A percentile compares a stretch with the other conserved stretches of the same genome.
Conservation (phyloP, 2,113 vertebrate genomes). For the Cnemophilus loriae region DNA sequence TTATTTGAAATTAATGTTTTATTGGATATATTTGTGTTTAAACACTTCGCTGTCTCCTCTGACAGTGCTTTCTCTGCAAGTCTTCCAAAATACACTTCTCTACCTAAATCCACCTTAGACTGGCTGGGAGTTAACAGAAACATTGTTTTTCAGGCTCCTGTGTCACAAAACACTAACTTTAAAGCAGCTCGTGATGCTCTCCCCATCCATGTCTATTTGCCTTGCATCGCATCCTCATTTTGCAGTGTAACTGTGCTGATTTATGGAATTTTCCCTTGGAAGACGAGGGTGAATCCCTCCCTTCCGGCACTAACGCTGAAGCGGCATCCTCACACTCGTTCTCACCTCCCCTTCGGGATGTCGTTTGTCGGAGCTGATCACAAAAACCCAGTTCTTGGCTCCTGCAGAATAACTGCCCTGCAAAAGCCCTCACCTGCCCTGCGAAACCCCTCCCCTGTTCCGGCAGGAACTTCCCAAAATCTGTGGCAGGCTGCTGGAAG, state of each 20-base stretch:
- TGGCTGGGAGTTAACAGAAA: neutral
- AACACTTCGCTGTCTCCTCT: neutral
- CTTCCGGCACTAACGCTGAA: neutral
- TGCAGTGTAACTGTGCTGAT: neutral
- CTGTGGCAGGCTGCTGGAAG: neutral
- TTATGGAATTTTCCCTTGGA: neutral
- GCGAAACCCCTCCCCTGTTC: neutral
- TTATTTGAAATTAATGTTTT: neutral
- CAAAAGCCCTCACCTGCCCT: neutral
- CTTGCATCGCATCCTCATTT: neutral
- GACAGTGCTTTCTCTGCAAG: neutral
- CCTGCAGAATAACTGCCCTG: neutral
- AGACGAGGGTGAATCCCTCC: neutral
- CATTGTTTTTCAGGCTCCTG: neutral
- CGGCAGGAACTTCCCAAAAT: neutral
- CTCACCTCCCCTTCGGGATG: neutral
- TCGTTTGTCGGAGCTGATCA: neutral
- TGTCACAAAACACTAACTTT: neutral
- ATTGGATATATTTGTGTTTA: neutral
- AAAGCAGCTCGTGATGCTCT: neutral
- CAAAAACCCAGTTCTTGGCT: neutral
- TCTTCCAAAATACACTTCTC: neutral
- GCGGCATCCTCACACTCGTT: neutral
- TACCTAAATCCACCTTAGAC: neutral
- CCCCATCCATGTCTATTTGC: rapidly evolving